Conservation (phyloP, 2,888 invertebrate species). For the Timema podura region DNA sequence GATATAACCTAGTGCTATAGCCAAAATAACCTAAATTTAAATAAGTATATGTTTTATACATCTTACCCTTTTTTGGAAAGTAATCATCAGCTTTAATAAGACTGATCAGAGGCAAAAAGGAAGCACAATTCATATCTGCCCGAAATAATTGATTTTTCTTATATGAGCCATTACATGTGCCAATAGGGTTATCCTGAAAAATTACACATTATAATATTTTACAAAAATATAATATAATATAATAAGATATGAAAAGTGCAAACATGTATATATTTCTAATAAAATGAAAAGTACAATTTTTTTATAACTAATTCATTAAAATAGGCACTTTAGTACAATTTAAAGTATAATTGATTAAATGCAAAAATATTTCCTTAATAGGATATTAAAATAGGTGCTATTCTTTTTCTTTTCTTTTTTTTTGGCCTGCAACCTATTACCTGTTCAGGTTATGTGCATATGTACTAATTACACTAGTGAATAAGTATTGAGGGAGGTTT, state of each 20-base stretch:
- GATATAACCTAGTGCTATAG: too few species aligned
- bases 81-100: conserved; percentile 47
- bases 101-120: conserved; percentile 48
- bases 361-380: not conserved
- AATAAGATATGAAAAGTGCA: not conserved
- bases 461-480: too few species aligned
- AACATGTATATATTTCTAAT: not conserved
- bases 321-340: not conserved
- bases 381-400: too few species aligned
- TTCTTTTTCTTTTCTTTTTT: too few species aligned
- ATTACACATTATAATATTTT: conserved; percentile 15
- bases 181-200: conserved; percentile 49
- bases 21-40: too few species aligned
- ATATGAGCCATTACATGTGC: conserved; percentile 51
- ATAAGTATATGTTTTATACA: too few species aligned
- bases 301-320: not conserved
- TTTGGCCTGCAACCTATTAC: too few species aligned
- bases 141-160: conserved; percentile 43
- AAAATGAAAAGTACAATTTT: not conserved
- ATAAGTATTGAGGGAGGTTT: not conserved
- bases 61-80: conserved; percentile 22
- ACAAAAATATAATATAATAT: not conserved
- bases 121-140: conserved; percentile 46
- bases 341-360: not conserved
- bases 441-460: too few species aligned